Evolutionary conservation across 2,888 invertebrate genomes (phyloP).

Genomic region (Tetropium fuscum): DNA sequence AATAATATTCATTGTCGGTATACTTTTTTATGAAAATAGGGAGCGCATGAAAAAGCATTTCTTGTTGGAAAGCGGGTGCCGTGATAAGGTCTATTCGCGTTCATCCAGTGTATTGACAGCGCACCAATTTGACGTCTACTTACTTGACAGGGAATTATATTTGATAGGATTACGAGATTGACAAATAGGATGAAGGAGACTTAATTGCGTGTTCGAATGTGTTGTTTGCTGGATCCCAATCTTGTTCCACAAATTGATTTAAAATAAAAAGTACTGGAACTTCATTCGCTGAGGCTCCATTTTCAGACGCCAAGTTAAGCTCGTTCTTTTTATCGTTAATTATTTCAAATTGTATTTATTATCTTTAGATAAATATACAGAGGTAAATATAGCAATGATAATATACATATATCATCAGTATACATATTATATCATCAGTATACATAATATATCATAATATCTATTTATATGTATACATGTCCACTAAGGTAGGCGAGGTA

Average conservation of each 20-base stretch:
- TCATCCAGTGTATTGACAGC: slow-evolving; percentile 58
- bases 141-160: slow-evolving; percentile 63
- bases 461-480: too few relatives aligned
- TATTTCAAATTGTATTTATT: too few relatives aligned
- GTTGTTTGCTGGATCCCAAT: slow-evolving; percentile 35
- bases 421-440: too few relatives aligned
- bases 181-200: slow-evolving; percentile 63
- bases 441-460: too few relatives aligned
- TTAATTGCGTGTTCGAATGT: slow-evolving; percentile 61
- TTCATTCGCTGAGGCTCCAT: slow-evolving; percentile 1
- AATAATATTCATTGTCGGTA: neutral
- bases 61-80: slow-evolving; percentile 23
- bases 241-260: slow-evolving; percentile 50
- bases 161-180: slow-evolving; percentile 65
- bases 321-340: too few relatives aligned
- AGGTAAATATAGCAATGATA: too few relatives aligned
- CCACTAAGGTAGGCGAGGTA: too few relatives aligned
- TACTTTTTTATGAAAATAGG: slow-evolving; percentile 13
- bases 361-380: too few relatives aligned
- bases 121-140: slow-evolving; percentile 62
- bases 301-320: too few relatives aligned
- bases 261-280: slow-evolving; percentile 35
- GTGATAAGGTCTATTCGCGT: slow-evolving; percentile 35
- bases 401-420: too few relatives aligned
- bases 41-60: slow-evolving; percentile 6